Conservation (phyloP, 2,888 invertebrate genomes). For the Barypeithes pellucidus region DNA sequence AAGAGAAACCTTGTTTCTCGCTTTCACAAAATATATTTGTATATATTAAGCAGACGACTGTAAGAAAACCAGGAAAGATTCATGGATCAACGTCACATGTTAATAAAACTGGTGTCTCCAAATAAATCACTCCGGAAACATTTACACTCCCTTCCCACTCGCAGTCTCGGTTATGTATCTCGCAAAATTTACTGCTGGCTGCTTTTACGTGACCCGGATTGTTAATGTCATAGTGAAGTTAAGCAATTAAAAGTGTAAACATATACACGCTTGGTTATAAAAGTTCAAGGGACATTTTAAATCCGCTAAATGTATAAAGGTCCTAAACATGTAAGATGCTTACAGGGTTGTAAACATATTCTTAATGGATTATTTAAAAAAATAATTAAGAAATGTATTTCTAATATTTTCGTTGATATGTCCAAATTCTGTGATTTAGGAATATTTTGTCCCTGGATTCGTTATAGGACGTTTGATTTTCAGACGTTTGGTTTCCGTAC, state of each 20-base stretch:
- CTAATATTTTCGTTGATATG: too few species aligned
- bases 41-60: slow-evolving; percentile 15
- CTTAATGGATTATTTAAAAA: too few species aligned
- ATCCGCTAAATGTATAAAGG: neutral
- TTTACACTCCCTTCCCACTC: slow-evolving; percentile 31
- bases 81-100: slow-evolving; percentile 42
- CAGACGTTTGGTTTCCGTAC: too few species aligned
- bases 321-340: neutral
- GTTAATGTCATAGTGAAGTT: slow-evolving; percentile 25
- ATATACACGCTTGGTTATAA: slow-evolving; percentile 16
- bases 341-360: neutral
- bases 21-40: neutral
- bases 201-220: slow-evolving; percentile 39
- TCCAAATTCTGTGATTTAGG: too few species aligned
- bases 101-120: slow-evolving; percentile 32
- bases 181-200: slow-evolving; percentile 34
- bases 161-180: slow-evolving; percentile 34
- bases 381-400: too few species aligned
- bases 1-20: neutral
- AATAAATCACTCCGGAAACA: slow-evolving; percentile 38
- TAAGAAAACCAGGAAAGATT: slow-evolving; percentile 1
- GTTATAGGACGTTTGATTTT: too few species aligned
- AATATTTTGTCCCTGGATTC: too few species aligned
- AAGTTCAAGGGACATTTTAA: neutral
- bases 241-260: slow-evolving; percentile 31